Evolutionary conservation across 2,113 vertebrate genomes (phyloP).

Genomic region (Pelodiscus sinensis): DNA sequence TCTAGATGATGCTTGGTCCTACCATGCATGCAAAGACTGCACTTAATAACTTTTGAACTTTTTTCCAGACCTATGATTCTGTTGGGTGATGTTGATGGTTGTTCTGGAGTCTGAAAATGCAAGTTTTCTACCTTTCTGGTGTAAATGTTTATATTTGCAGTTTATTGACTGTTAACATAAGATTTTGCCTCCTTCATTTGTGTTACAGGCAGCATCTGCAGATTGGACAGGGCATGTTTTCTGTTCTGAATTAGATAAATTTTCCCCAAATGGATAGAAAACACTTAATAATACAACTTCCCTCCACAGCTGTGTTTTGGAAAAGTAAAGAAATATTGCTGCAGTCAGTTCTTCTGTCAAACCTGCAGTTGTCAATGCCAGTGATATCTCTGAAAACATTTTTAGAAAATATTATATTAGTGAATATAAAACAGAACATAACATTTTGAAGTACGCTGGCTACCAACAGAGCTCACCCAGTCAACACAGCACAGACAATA

Average conservation of each 20-base stretch:
- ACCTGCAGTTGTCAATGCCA: constrained; percentile 12
- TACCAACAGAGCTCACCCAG: background rate
- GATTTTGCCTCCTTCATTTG: background rate
- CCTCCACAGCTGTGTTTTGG: background rate
- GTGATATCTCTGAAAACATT: background rate
- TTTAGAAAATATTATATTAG: background rate
- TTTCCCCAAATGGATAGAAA: background rate
- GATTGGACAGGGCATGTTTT: background rate
- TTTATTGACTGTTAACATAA: background rate
- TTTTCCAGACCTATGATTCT: too few species aligned
- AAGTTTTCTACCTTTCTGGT: background rate
- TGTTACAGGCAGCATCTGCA: background rate
- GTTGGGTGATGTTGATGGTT: background rate
- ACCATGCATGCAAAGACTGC: too few species aligned
- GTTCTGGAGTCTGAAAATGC: background rate
- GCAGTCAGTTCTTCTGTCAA: background rate
- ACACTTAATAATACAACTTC: background rate
- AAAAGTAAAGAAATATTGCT: constrained; percentile 21
- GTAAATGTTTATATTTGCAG: background rate
- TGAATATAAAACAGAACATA: background rate
- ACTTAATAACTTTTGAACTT: too few species aligned
- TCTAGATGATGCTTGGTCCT: too few species aligned
- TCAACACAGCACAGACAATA: background rate
- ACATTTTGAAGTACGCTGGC: background rate
- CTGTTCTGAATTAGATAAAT: background rate